These are phyloP conservation scores for Trimorus sp. DNA, from an alignment of 2,888 invertebrate genomes.

Conservation along the genomic window DNA sequence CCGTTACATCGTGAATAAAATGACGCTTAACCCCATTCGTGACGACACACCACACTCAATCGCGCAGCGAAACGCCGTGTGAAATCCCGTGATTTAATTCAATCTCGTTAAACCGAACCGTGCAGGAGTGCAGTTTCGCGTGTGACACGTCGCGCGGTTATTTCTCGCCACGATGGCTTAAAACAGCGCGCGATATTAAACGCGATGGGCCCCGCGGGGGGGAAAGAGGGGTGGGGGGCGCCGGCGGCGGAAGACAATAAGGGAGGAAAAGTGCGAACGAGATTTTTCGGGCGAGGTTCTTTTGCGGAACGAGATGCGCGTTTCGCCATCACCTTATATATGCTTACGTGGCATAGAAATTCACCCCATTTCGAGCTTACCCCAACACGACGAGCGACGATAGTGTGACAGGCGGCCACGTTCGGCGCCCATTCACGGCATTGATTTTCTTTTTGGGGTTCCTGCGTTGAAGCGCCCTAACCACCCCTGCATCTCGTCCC, in stretches of 20 bases:
- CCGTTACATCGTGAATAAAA: constrained; percentile 29
- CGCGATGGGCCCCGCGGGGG: background rate
- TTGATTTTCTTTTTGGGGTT: constrained; percentile 78
- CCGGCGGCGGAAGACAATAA: constrained; percentile 33
- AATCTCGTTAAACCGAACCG: constrained; percentile 64
- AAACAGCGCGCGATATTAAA: constrained; percentile 55
- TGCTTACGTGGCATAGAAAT: constrained; percentile 75
- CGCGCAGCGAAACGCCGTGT: constrained; percentile 58
- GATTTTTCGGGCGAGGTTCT: constrained; percentile 48
- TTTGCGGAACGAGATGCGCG: constrained; percentile 50
- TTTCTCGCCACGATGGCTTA: constrained; percentile 44
- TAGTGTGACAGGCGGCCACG: constrained; percentile 74
- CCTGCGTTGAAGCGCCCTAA: constrained; percentile 69
- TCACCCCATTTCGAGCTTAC: constrained; percentile 73
- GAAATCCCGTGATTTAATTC: constrained; percentile 60
- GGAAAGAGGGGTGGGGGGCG: no score
- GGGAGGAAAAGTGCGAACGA: constrained; percentile 41
- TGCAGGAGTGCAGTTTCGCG: constrained; percentile 57
- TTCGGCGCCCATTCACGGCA: constrained; percentile 76
- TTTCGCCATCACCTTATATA: constrained; percentile 70
- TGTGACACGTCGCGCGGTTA: constrained; percentile 47
- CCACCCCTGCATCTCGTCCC: constrained; percentile 67
- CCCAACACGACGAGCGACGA: constrained; percentile 67
- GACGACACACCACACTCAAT: constrained; percentile 51
- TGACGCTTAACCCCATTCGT: constrained; percentile 43